A percentile compares a stretch with the other conserved stretches of the same genome.
Evolutionary conservation across 53 echinoderm and acorn worm genomes (phyloP).

Genomic region (Pentamera pediparva): DNA sequence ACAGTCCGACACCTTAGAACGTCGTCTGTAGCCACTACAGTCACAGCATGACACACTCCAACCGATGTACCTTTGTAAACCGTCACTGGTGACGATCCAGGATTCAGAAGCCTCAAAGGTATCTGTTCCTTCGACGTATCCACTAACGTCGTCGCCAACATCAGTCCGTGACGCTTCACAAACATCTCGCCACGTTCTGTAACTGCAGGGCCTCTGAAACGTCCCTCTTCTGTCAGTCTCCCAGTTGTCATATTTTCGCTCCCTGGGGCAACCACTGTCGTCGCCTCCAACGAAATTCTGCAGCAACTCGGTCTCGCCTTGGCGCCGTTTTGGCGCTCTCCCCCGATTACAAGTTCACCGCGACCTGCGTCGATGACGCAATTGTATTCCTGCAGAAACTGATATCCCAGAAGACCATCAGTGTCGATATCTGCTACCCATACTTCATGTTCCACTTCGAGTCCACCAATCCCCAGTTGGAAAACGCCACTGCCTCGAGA

Average conservation of each 20-base stretch:
- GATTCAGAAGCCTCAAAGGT: constrained; percentile 34
- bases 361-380: constrained; percentile 1
- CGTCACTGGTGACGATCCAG: background rate
- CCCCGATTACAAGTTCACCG: background rate
- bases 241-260: constrained; percentile 6
- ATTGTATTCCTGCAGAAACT: constrained; percentile 35
- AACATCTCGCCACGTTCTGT: background rate
- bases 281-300: background rate
- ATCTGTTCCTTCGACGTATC: background rate
- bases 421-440: constrained; percentile 46
- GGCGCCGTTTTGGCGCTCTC: background rate
- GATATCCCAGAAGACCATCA: constrained; percentile 58
- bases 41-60: constrained; percentile 17
- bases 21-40: constrained; percentile 5
- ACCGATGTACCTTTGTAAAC: constrained; percentile 29
- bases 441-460: constrained; percentile 10
- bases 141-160: constrained; percentile 9
- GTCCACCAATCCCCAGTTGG: background rate
- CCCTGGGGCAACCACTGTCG: background rate
- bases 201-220: background rate
- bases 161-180: background rate
- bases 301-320: background rate
- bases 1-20: background rate
- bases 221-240: background rate
- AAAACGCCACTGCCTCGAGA: background rate